phyloP scores from a whole-genome alignment of 2,113 vertebrate species.

The Lepisosteus oculatus region DNA sequence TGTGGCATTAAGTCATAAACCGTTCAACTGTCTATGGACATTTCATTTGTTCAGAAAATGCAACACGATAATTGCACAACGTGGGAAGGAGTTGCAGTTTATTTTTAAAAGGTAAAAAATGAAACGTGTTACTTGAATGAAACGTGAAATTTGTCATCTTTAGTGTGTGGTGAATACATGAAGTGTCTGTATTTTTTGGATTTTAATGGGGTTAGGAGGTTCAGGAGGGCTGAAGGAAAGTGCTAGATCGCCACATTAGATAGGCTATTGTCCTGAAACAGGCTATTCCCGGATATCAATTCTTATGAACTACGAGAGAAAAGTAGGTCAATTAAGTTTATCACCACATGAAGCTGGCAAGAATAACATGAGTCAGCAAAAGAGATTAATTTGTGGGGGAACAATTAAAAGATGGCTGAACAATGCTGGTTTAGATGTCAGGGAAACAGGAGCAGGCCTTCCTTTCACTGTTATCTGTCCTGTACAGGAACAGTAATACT shows the following conservation, averaged over 20 bases:
- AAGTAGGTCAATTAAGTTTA: background rate
- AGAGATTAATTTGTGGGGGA: background rate
- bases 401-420: background rate
- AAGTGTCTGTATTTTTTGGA: too few relatives aligned
- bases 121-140: too few relatives aligned
- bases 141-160: too few relatives aligned
- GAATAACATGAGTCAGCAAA: background rate
- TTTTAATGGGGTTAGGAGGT: conserved; percentile 24
- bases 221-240: conserved; percentile 26
- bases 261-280: conserved; percentile 50
- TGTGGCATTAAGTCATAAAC: too few relatives aligned
- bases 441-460: background rate
- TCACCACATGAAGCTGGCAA: background rate
- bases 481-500: too few relatives aligned
- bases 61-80: too few relatives aligned
- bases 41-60: too few relatives aligned
- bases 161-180: too few relatives aligned
- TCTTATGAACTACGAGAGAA: background rate
- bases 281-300: conserved; percentile 18
- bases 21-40: too few relatives aligned
- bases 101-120: too few relatives aligned
- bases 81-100: too few relatives aligned
- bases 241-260: conserved; percentile 29
- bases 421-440: background rate
- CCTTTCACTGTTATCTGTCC: too few relatives aligned